A percentile compares a stretch with the other conserved stretches of the same genome.
These are phyloP conservation scores for Lordiphosa clarofinis DNA, from an alignment of 1,140 invertebrate genomes.

Conservation along the genomic window DNA sequence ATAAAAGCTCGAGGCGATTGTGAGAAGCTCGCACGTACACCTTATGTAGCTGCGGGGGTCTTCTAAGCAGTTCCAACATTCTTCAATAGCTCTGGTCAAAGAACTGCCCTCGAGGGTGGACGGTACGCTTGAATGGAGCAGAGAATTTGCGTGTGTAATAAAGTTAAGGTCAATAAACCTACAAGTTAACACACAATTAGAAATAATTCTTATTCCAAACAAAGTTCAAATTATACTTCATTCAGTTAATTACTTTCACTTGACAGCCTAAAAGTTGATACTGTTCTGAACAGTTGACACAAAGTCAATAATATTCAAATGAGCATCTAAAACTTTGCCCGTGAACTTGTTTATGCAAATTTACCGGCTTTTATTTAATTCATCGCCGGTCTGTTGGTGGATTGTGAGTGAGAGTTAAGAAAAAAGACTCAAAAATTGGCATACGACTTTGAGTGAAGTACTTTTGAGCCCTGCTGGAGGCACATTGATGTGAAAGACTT, in stretches of 20 bases:
- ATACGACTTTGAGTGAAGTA: background rate
- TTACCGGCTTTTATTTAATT: conserved; percentile 35
- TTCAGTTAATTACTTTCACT: conserved; percentile 44
- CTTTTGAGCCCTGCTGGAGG: conserved; percentile 18
- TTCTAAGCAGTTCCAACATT: conserved; percentile 18
- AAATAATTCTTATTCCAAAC: conserved; percentile 9
- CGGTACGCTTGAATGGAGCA: conserved; percentile 31
- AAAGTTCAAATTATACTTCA: conserved; percentile 8
- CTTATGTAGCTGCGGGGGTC: conserved; percentile 21
- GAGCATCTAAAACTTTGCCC: conserved; percentile 58
- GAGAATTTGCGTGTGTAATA: conserved; percentile 5
- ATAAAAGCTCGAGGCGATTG: conserved; percentile 41
- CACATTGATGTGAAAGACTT: background rate
- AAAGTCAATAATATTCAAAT: conserved; percentile 54
- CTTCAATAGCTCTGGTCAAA: conserved; percentile 38
- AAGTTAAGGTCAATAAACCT: conserved; percentile 48
- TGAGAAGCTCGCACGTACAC: conserved; percentile 14
- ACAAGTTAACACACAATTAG: background rate
- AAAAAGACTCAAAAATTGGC: conserved; percentile 20
- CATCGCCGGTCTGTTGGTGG: conserved; percentile 17
- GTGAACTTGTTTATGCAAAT: conserved; percentile 74
- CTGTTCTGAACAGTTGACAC: conserved; percentile 37
- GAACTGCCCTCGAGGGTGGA: conserved; percentile 47
- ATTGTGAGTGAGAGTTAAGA: conserved; percentile 10
- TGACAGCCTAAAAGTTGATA: background rate